phyloP scores from a whole-genome alignment of 2,888 invertebrate species.

The Mimumesa dahlbomi region DNA sequence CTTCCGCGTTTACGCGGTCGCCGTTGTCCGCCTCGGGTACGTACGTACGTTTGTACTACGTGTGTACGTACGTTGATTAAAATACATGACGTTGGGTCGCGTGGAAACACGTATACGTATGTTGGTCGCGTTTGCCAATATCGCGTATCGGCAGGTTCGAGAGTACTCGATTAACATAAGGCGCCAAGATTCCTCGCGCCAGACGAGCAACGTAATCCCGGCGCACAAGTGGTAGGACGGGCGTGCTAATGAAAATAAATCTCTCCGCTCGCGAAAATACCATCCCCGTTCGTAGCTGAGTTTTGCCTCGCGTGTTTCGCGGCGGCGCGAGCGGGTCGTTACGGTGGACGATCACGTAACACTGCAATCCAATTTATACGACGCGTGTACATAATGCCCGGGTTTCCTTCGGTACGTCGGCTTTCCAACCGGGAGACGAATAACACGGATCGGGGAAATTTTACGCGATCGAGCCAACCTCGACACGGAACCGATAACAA shows the following conservation, averaged over 20 bases:
- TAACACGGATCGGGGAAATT: neutral
- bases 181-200: no score
- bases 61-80: no score
- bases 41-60: no score
- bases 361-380: slow-evolving; percentile 42
- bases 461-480: neutral
- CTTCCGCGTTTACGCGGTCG: no score
- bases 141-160: no score
- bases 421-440: neutral
- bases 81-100: no score
- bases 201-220: no score
- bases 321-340: slow-evolving; percentile 37
- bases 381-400: slow-evolving; percentile 9
- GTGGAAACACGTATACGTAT: no score
- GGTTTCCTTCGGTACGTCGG: slow-evolving; percentile 1
- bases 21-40: no score
- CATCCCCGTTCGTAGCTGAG: slow-evolving; percentile 8
- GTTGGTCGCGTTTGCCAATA: no score
- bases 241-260: slow-evolving; percentile 57
- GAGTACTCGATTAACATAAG: no score
- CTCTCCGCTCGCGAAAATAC: slow-evolving; percentile 13
- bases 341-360: slow-evolving; percentile 55
- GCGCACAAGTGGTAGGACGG: no score
- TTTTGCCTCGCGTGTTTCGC: slow-evolving; percentile 49
- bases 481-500: neutral